These are phyloP conservation scores for Acanthornis magna DNA, from an alignment of 2,797 vertebrate genomes.

Conservation along the genomic window DNA sequence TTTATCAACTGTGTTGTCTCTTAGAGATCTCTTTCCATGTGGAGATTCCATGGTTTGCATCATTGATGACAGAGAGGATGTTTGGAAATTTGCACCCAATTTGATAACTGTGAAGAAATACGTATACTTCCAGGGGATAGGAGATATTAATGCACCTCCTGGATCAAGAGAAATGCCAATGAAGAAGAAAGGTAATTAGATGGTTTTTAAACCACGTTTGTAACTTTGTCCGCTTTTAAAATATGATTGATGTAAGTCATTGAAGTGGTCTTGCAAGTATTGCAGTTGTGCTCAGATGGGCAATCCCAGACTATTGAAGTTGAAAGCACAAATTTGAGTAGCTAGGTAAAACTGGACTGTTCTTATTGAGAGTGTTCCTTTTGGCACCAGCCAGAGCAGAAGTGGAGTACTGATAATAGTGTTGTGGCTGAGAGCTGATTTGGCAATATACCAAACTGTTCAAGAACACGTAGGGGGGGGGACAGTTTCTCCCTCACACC, in stretches of 20 bases:
- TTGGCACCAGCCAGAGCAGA: background rate
- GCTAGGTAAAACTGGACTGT: background rate
- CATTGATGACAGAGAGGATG: constrained; percentile 96
- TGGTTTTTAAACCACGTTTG: background rate
- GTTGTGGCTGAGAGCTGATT: background rate
- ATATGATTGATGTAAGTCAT: background rate
- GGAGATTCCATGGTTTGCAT: constrained; percentile 99
- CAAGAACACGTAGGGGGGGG: background rate
- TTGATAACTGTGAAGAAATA: constrained; percentile 99
- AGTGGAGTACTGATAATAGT: background rate
- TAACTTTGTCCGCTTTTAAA: background rate
- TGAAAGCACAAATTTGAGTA: background rate
- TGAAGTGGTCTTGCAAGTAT: background rate
- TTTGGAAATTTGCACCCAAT: constrained; percentile 98
- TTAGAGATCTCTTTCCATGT: constrained; percentile 95
- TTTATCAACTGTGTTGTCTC: background rate
- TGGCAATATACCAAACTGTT: background rate
- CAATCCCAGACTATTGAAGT: background rate
- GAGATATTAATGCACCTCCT: constrained; percentile 93
- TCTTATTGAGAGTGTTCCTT: background rate
- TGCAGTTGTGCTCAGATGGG: background rate
- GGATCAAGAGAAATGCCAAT: constrained; percentile 85
- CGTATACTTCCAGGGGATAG: constrained; percentile 94
- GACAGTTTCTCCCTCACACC: background rate
- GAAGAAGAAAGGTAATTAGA: constrained; percentile 81